Evolutionary conservation across 1,140 invertebrate species (phyloP), one percentile per base, ranked within the genome.

Genomic region (Dinoponera quadriceps): DNA sequence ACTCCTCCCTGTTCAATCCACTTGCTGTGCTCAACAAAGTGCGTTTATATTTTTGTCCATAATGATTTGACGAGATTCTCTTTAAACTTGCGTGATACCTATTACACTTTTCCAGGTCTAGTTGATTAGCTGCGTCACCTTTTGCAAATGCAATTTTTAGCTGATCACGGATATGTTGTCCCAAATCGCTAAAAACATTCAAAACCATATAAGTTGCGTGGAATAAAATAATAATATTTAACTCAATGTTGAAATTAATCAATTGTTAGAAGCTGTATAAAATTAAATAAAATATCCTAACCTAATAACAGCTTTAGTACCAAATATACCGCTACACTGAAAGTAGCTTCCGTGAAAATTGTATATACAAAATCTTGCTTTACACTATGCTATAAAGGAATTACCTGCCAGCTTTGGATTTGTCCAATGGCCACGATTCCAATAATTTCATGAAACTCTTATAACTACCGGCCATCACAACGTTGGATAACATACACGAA

Each of bases 391-490:
- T 54, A 18, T 66, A 66, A 69, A 11, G 1, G 73, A 89, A 91
- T 94, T 94, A 97, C 97, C 96, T 96, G 91, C 96, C 96, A 29
- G 93, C 92, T 95, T 98, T 98, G 16, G 94, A 94, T 86, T 94
- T 93, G 92, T 98, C 97, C 38, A 97, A 85, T 44, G 97, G 97
- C 97, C 97, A 98, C 91, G 96, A 96, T 92, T 97, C 96, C 84
- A 98, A 95, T 81, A 98, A 93, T 93, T 95, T 96, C 25, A 97
- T 92, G 92, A 97, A 97, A 92, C 96, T 96, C 91, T 96, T 97
- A 91, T 97, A 97, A 88, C 95, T 95, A 84, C 95, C 94, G 90
- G 96, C 95, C 96, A 96, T 96, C 38, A 44, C 38, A 9, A 44
- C 38, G 38, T 44, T 9, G 7, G 38, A 44, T 9, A 44, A 33